These are phyloP conservation scores for Nasonia vitripennis DNA, from an alignment of 1,140 invertebrate genomes.

Conservation along the genomic window DNA sequence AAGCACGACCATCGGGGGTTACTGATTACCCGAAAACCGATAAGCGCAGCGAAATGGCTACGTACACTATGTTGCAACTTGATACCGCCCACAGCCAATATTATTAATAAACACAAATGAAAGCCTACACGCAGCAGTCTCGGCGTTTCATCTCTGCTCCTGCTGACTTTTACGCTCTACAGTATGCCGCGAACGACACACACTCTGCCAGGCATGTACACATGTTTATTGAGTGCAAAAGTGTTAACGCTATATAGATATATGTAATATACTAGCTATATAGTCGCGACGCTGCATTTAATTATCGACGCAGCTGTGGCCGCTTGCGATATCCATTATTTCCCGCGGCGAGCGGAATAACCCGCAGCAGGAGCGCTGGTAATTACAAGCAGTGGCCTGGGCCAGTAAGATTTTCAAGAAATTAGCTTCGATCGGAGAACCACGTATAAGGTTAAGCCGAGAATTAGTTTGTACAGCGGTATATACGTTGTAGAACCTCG, in stretches of 20 bases:
- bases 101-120: neutral
- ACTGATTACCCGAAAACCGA: slow-evolving; percentile 1
- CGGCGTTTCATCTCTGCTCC: neutral
- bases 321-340: too few relatives aligned
- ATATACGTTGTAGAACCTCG: too few relatives aligned
- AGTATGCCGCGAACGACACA: neutral
- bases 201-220: neutral
- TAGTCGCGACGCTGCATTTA: neutral
- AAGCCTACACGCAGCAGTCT: neutral
- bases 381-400: too few relatives aligned
- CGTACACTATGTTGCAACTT: neutral
- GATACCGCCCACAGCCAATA: neutral
- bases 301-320: slow-evolving; percentile 17
- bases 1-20: neutral
- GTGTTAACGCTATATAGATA: neutral
- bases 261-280: neutral
- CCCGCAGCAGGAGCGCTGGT: too few relatives aligned
- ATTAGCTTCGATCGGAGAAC: too few relatives aligned
- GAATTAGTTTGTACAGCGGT: too few relatives aligned
- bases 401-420: too few relatives aligned
- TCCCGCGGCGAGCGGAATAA: too few relatives aligned
- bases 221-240: neutral
- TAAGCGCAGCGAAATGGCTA: neutral
- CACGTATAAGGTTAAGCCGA: too few relatives aligned
- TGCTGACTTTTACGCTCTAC: neutral